phyloP scores from a whole-genome alignment of 64 coral and sea anemone species.

The Cladopsammia gracilis region DNA sequence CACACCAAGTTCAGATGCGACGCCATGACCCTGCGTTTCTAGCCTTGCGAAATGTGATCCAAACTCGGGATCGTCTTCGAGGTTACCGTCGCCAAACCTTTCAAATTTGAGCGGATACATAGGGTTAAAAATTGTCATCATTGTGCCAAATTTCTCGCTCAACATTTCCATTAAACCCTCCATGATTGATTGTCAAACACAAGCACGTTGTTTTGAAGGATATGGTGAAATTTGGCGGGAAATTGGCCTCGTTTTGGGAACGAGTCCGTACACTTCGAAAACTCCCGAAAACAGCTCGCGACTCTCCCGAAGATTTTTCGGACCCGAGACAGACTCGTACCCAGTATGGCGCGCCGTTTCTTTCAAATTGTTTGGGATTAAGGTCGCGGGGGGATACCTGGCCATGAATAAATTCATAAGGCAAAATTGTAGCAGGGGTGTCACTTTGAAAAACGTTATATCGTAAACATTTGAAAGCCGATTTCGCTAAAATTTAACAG shows the following conservation, averaged over 20 bases:
- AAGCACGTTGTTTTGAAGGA: not conserved
- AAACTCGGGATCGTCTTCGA: slow-evolving; percentile 74
- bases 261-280: not conserved
- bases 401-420: too few species aligned
- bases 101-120: slow-evolving; percentile 89
- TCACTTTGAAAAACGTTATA: too few species aligned
- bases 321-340: too few species aligned
- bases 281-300: too few species aligned
- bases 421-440: too few species aligned
- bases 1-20: slow-evolving; percentile 52
- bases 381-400: too few species aligned
- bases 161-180: slow-evolving; percentile 44
- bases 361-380: too few species aligned
- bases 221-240: slow-evolving; percentile 48
- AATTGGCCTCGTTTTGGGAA: slow-evolving; percentile 26
- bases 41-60: slow-evolving; percentile 37
- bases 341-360: too few species aligned
- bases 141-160: slow-evolving; percentile 55
- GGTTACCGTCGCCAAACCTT: slow-evolving; percentile 69
- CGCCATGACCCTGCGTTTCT: slow-evolving; percentile 2
- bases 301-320: too few species aligned
- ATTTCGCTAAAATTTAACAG: too few species aligned
- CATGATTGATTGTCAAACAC: slow-evolving; percentile 27
- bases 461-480: too few species aligned
- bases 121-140: slow-evolving; percentile 80